These are phyloP conservation scores for Syrista parreyssii DNA, from an alignment of 2,888 invertebrate species.

Conservation along the genomic window DNA sequence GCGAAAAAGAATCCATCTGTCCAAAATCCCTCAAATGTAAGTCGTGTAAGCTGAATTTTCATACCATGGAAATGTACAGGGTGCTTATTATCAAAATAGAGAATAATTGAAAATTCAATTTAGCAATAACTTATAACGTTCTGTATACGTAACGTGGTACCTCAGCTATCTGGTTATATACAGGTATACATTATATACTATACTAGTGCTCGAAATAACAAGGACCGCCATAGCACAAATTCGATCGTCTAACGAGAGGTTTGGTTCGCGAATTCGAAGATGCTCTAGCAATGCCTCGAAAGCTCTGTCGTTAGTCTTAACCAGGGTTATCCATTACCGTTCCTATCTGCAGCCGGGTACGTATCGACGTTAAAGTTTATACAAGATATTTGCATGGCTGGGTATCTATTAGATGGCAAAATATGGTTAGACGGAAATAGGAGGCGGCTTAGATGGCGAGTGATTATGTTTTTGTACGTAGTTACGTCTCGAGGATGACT, in stretches of 20 bases:
- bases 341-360: background rate
- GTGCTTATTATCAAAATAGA: background rate
- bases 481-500: background rate
- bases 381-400: slow-evolving; percentile 1
- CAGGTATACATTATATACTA: background rate
- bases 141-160: background rate
- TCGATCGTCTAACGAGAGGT: background rate
- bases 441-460: background rate
- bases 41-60: background rate
- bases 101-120: background rate
- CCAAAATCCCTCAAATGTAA: background rate
- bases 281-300: background rate
- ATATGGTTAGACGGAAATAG: background rate
- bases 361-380: background rate
- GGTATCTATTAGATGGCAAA: background rate
- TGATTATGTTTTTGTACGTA: background rate
- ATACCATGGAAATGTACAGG: background rate
- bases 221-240: background rate
- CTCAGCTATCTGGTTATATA: background rate
- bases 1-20: background rate
- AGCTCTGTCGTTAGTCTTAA: background rate
- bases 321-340: background rate
- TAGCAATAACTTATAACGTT: background rate
- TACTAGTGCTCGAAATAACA: background rate
- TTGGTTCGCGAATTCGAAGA: background rate